phyloP scores from a whole-genome alignment of 2,113 vertebrate genomes.

The Upupa epops region DNA sequence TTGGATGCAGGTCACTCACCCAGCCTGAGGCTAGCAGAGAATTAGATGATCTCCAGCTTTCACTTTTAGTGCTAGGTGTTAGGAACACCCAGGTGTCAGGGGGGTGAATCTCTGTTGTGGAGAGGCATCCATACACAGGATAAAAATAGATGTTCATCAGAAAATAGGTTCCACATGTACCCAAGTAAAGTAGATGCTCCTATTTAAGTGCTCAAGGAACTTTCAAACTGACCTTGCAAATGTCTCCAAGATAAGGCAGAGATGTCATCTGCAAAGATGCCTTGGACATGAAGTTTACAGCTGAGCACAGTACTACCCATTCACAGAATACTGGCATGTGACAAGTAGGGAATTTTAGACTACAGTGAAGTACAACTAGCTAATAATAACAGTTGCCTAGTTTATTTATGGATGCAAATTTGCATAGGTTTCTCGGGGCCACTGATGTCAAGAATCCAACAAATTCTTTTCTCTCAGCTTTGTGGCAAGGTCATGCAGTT shows the following conservation, averaged over 20 bases:
- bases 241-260: not conserved
- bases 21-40: not conserved
- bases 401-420: slow-evolving; percentile 15
- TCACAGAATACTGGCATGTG: not conserved
- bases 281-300: not conserved
- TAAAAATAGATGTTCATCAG: not conserved
- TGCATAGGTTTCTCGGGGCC: not conserved
- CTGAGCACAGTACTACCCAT: not conserved
- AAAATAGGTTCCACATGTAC: not conserved
- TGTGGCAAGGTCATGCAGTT: not conserved
- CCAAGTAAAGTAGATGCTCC: not conserved
- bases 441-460: not conserved
- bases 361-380: not conserved
- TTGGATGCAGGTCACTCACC: not conserved
- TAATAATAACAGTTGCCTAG: not conserved
- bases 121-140: not conserved
- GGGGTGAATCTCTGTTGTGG: not conserved
- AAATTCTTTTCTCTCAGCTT: not conserved
- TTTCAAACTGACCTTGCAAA: not conserved
- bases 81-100: not conserved
- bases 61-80: not conserved
- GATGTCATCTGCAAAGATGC: not conserved
- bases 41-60: not conserved
- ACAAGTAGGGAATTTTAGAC: not conserved
- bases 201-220: not conserved